Base-by-base conservation (phyloP, 2,113 vertebrate species). In the Engystomops pustulosus region DNA sequence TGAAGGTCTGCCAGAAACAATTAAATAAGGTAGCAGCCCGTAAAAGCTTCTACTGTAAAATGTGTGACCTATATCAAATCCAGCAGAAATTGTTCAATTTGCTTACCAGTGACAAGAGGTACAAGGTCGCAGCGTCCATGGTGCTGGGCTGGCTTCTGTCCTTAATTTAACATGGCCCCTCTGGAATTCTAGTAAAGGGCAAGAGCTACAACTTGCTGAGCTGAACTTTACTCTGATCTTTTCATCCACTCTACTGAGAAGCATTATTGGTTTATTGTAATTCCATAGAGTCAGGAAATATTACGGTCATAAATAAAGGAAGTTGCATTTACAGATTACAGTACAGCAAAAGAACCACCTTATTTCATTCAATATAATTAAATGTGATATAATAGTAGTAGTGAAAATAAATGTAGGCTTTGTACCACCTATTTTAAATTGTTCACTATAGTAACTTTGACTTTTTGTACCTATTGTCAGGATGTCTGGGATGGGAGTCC, bases 1-100 rank as follows among this genome's bases (percentile, higher is more conserved):
- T 81, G 80, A 81, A 81, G 80, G 80, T 81, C 80, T 81, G 80
- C 80, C 80, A 81, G 68, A 71, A 71, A 81, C 68, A 81, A 81
- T 81, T 81, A 81, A 80, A 80, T 51, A 81, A 81, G 80, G 68
- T 68, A 81, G 68, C 67, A 81, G 80, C 68, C 80, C 67, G 34
- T 81, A 71, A 81, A 78, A 71, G 30, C 32, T 25, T 47, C 79
- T 41, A 58, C 80, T 71, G 80, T 70, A 55, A 58, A 81, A 81
- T 58, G 80, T 71, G 67, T 71, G 49, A 81, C 47, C 80, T 71
- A 53, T 69, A 81, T 81, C 49, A 71, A 71, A 81, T 81, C 68
- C 49, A 81, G 67, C 67, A 58, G 80, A 81, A 81, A 81, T 71
- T 81, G 80, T 81, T 81, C 49, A 81, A 71, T 71, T 71, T 49